A percentile compares a stretch with the other conserved stretches of the same genome.
phyloP scores from a whole-genome alignment of 2,113 vertebrate genomes.

The Sinosuthora webbiana region DNA sequence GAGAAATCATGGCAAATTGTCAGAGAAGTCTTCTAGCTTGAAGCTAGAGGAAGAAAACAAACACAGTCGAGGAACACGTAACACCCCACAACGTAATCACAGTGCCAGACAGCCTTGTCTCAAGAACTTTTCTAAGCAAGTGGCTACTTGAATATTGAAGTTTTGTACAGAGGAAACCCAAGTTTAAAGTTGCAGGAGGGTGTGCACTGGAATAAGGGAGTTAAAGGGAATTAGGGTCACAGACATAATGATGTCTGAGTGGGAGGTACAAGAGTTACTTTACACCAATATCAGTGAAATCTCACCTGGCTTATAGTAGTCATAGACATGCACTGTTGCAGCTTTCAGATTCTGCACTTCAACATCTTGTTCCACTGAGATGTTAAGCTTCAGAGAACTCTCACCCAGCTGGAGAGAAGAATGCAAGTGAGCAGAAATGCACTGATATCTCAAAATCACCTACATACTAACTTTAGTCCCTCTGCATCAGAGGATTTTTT shows the following conservation, averaged over 20 bases:
- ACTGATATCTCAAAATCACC: not conserved
- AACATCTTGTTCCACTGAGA: slow-evolving; percentile 44
- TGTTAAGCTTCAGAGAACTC: not conserved
- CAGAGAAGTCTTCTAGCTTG: not conserved
- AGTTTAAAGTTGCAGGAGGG: not conserved
- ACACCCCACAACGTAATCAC: not conserved
- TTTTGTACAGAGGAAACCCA: not conserved
- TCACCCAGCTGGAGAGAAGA: not conserved
- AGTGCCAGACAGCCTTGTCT: not conserved
- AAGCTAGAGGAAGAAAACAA: not conserved
- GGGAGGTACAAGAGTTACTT: not conserved
- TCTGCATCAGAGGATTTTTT: not conserved
- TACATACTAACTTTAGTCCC: not conserved
- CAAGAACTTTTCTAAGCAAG: not conserved
- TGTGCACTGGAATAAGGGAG: not conserved
- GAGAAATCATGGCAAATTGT: not conserved
- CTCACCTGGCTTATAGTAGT: slow-evolving; percentile 55
- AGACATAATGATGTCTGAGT: not conserved
- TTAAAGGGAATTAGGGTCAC: not conserved
- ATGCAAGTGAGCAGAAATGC: not conserved
- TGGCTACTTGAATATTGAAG: not conserved
- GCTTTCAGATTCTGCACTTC: slow-evolving; percentile 49
- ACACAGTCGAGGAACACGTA: not conserved
- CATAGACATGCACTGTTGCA: slow-evolving; percentile 11
- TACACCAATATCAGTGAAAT: not conserved